A percentile compares a stretch with the other conserved stretches of the same genome.
phyloP scores from a whole-genome alignment of 2,113 vertebrate genomes.

The Clarias gariepinus region DNA sequence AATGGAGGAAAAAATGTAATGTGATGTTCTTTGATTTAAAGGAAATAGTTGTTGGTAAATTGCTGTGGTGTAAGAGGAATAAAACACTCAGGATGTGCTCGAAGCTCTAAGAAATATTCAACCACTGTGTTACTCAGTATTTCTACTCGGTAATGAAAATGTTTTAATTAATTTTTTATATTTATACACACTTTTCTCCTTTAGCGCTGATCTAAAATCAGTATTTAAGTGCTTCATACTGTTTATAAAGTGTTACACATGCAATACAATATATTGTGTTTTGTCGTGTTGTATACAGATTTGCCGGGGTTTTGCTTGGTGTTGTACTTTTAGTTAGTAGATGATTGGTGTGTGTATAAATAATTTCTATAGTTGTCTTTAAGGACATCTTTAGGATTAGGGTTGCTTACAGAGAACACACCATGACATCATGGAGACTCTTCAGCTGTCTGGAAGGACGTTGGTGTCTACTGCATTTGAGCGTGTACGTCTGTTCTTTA shows the following conservation, averaged over 20 bases:
- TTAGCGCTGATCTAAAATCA: not conserved
- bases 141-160: no score
- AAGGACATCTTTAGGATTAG: conserved; percentile 10
- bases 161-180: no score
- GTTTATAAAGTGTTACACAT: not conserved
- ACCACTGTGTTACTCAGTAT: no score
- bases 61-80: no score
- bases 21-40: not conserved
- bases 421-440: conserved; percentile 34
- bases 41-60: no score
- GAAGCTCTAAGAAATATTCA: no score
- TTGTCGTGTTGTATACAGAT: not conserved
- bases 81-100: no score
- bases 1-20: no score
- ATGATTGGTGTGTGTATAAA: not conserved
- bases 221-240: not conserved
- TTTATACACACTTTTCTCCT: no score
- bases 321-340: not conserved
- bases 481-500: not conserved
- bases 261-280: not conserved
- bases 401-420: conserved; percentile 29
- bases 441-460: conserved; percentile 27
- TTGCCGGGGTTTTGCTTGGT: not conserved
- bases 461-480: not conserved
- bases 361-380: not conserved